Evolutionary conservation across 2,888 invertebrate genomes (phyloP).

Genomic region (Drosophila neonasuta): DNA sequence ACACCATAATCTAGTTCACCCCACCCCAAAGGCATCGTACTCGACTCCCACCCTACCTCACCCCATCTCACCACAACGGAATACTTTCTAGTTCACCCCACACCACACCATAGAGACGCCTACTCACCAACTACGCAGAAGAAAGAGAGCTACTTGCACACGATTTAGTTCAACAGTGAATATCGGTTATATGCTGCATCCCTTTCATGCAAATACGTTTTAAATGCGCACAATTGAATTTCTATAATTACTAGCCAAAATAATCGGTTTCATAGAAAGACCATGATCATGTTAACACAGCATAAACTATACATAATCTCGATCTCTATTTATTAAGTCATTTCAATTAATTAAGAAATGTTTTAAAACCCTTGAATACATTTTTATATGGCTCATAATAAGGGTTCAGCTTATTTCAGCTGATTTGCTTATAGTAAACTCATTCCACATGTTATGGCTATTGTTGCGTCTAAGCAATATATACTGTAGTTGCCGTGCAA

Average conservation of each 20-base stretch:
- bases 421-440: no score
- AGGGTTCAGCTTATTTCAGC: no score
- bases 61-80: neutral
- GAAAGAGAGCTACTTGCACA: constrained; percentile 16
- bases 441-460: no score
- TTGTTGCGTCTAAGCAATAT: neutral
- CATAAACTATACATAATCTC: no score
- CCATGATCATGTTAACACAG: no score
- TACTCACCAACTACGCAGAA: constrained; percentile 3
- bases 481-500: constrained; percentile 34
- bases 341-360: no score
- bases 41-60: neutral
- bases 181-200: neutral
- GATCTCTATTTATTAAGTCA: no score
- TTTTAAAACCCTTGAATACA: no score
- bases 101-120: constrained; percentile 1
- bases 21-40: neutral
- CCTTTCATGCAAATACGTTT: neutral
- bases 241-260: no score
- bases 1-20: neutral
- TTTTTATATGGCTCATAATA: no score
- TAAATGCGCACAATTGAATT: no score
- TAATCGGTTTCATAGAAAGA: no score
- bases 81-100: constrained; percentile 8
- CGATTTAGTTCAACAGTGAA: constrained; percentile 21